These are phyloP conservation scores for Parazoanthus atlanticus DNA, from an alignment of 92 coral and sea anemone genomes.

Conservation along the genomic window DNA sequence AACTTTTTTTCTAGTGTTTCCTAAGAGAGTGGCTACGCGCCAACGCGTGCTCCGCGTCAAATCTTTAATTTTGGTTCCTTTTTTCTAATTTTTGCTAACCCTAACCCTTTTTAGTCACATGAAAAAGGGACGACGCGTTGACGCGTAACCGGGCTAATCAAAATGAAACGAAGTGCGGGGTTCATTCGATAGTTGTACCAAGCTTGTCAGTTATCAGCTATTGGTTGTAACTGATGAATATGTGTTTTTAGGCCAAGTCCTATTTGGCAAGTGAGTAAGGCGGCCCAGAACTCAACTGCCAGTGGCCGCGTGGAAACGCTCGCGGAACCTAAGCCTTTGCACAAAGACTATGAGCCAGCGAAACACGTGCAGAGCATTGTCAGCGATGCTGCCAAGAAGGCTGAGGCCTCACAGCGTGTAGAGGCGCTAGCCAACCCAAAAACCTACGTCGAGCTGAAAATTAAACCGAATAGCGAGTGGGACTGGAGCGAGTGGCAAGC, in stretches of 20 bases:
- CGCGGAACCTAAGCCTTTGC: constrained; percentile 88
- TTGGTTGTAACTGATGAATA: background rate
- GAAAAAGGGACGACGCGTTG: no score
- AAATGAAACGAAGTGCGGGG: no score
- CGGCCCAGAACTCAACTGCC: constrained; percentile 82
- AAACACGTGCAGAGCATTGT: constrained; percentile 81
- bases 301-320: constrained; percentile 73
- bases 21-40: no score
- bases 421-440: constrained; percentile 81
- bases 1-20: no score
- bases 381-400: constrained; percentile 80
- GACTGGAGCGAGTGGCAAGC: constrained; percentile 97
- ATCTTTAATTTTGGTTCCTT: no score
- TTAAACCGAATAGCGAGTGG: constrained; percentile 86
- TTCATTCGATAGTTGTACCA: no score
- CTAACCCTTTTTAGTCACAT: no score
- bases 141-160: no score
- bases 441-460: constrained; percentile 75
- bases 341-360: constrained; percentile 81
- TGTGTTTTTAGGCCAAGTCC: constrained; percentile 72
- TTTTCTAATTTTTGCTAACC: no score
- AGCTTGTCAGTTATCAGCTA: background rate
- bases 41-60: no score
- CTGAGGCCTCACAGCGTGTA: constrained; percentile 69
- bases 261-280: constrained; percentile 84